phyloP scores from a whole-genome alignment of 2,113 vertebrate species.

The Notarius lentiginosus region DNA sequence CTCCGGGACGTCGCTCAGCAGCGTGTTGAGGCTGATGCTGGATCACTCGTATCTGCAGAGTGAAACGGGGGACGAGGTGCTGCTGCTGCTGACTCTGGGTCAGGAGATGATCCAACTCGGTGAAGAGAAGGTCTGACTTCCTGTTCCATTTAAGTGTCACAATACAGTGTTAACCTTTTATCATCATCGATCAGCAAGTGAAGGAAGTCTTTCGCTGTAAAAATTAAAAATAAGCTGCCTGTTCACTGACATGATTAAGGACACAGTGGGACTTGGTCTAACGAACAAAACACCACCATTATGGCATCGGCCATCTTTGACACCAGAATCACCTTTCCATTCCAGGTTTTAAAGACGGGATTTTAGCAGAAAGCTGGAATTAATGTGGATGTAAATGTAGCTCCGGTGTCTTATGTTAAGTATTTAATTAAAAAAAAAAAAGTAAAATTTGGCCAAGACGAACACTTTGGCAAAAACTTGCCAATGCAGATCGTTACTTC shows the following conservation, averaged over 20 bases:
- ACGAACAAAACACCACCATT: background rate
- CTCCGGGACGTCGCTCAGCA: conserved; percentile 73
- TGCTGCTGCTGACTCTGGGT: conserved; percentile 82
- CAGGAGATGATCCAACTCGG: conserved; percentile 88
- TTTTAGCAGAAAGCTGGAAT: too few relatives aligned
- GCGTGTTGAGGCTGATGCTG: conserved; percentile 85
- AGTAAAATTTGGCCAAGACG: too few relatives aligned
- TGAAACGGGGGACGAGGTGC: conserved; percentile 74
- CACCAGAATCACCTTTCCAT: background rate
- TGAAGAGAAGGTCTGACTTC: conserved; percentile 78
- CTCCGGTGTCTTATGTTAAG: background rate
- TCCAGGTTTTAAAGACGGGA: too few relatives aligned
- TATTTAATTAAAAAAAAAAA: too few relatives aligned
- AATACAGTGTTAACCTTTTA: background rate
- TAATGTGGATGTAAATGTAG: background rate
- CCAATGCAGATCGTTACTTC: background rate
- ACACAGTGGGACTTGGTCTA: background rate
- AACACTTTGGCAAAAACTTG: too few relatives aligned
- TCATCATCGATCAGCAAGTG: too few relatives aligned
- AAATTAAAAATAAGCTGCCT: too few relatives aligned
- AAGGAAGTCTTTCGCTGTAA: too few relatives aligned
- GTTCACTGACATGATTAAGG: too few relatives aligned
- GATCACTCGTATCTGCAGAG: conserved; percentile 81
- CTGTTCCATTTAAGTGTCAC: background rate
- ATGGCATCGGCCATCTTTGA: background rate